Evolutionary conservation across 37 sponge, comb jelly and placozoan species (phyloP).

Genomic region (Geodia barretti): DNA sequence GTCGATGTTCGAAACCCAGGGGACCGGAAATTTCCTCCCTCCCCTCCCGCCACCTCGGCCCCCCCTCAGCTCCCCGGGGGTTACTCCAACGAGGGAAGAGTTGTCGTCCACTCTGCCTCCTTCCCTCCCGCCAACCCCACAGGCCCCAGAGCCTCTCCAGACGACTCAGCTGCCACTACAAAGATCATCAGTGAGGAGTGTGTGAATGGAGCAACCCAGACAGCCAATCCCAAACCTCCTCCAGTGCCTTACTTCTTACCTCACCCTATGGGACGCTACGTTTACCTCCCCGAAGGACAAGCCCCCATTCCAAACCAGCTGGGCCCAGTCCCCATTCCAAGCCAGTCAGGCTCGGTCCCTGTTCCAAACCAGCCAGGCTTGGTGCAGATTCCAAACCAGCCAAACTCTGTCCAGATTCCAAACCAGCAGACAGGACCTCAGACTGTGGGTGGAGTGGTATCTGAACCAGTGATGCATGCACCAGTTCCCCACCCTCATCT

Average conservation of each 20-base stretch:
- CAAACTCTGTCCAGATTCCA: neutral
- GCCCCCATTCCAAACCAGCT: neutral
- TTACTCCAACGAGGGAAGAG: neutral
- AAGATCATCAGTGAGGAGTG: neutral
- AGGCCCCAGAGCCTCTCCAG: constrained; percentile 30
- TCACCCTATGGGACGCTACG: neutral
- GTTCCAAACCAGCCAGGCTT: neutral
- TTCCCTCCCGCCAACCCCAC: neutral
- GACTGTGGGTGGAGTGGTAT: neutral
- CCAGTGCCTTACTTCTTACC: neutral
- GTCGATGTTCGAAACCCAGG: neutral
- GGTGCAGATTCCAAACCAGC: too few species aligned
- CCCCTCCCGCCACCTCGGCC: neutral
- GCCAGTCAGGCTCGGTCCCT: neutral
- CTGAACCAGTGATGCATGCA: too few species aligned
- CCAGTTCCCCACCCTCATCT: neutral
- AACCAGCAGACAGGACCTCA: neutral
- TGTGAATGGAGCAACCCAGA: neutral
- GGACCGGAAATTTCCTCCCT: neutral
- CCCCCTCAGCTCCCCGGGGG: neutral
- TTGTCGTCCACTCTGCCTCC: neutral
- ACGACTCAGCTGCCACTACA: constrained; percentile 6
- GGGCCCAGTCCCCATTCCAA: too few species aligned
- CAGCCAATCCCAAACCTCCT: neutral
- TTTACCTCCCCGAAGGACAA: neutral